Conservation (phyloP, 2,888 invertebrate genomes). For the Allacma fusca region DNA sequence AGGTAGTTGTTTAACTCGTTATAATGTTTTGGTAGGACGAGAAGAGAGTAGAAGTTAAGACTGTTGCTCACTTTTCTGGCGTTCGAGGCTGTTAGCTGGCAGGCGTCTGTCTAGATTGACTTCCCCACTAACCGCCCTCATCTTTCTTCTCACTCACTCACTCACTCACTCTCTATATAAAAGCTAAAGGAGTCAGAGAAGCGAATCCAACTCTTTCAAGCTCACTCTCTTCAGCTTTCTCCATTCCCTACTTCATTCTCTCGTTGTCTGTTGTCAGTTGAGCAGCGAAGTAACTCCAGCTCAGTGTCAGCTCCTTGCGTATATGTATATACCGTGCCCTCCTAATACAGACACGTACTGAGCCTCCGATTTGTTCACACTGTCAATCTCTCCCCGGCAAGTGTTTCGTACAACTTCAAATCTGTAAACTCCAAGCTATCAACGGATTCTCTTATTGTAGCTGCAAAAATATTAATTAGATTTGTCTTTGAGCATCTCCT, state of each 20-base stretch:
- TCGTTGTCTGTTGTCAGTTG: conserved; percentile 3
- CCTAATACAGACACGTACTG: neutral
- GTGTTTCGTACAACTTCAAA: neutral
- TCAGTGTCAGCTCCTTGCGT: neutral
- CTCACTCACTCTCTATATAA: conserved; percentile 26
- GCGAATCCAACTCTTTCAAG: conserved; percentile 38
- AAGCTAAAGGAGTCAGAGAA: conserved; percentile 11
- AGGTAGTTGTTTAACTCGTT: conserved; percentile 1
- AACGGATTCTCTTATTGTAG: neutral
- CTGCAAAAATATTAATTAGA: conserved; percentile 2
- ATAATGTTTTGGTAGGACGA: conserved; percentile 10
- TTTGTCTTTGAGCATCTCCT: no score
- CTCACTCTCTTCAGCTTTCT: conserved; percentile 22
- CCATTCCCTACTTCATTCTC: conserved; percentile 28
- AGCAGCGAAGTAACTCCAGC: conserved; percentile 10
- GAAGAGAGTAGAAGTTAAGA: neutral
- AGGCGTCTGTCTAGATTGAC: conserved; percentile 39
- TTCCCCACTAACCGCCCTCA: conserved; percentile 40
- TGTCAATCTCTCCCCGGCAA: neutral
- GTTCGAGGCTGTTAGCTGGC: conserved; percentile 27
- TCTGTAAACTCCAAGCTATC: neutral
- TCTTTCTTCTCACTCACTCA: conserved; percentile 32
- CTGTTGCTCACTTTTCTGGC: conserved; percentile 23
- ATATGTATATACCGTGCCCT: neutral
- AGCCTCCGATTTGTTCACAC: neutral